Base-by-base conservation (phyloP, 2,888 invertebrate genomes). In the Villa cingulata region DNA sequence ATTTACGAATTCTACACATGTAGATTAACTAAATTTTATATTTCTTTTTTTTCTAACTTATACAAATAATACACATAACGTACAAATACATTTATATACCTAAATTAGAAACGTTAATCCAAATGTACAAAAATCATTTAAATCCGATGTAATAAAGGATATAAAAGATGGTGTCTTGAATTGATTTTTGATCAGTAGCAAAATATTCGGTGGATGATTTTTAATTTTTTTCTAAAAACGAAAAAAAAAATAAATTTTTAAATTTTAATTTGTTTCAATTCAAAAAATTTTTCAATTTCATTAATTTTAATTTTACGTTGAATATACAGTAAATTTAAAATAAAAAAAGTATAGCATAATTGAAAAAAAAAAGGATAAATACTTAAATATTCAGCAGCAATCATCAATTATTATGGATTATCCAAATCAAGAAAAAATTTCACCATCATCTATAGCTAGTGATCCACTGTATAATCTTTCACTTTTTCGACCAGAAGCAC, bases 401-500 rank as follows among this genome's bases (percentile, higher is more conserved):
- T 12, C 12, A 12, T 32, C 12, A 12, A 32, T 12, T 12, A 32
- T 1, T 32, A 32, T 32, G 29, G 29, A 32, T 12, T 32, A 32
- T 32, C 3, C 3, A 12, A 32, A 7, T 23, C 23, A 23, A 4
- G 23, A 23, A 23, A 6, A 4, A 23, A 23, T 7, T 6, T 23
- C 23, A 23, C 7, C 23, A 23, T 6, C 23, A 7, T 23, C 12
- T 3, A 32, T 32, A 12, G 29, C 29, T 32, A 32, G 12, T 32
- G 29, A 32, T 32, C 29, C 29, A 12, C 12, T 32, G 3, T 32
- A 32, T 16, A 45, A 45, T 39, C 5, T 51, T 18, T 43, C 53
- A n/a, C 38, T 51, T 14, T 47, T 53, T 29, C 48, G 48, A 18
- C 52, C 55, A 15, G 51, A 51, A 51, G 53, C 53, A 40, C 52